Conservation (phyloP, 2,797 vertebrate species). For the Xenentodon cancila region DNA sequence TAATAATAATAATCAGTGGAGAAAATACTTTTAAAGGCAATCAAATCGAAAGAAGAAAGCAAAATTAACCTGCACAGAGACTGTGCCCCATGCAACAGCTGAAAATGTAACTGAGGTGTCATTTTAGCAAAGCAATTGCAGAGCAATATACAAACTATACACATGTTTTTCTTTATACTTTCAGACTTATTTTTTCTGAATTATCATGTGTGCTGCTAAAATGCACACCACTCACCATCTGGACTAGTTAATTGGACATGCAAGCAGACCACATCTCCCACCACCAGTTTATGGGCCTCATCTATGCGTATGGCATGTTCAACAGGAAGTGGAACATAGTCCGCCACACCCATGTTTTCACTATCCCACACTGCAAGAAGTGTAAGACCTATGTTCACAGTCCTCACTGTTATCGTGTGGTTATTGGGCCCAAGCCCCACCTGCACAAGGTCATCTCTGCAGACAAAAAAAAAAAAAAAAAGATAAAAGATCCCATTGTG, state of each 20-base stretch:
- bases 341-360: conserved; percentile 84
- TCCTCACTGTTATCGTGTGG: conserved; percentile 86
- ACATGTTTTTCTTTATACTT: background rate
- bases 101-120: too few relatives aligned
- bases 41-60: too few relatives aligned
- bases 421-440: conserved; percentile 86
- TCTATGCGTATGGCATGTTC: conserved; percentile 86
- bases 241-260: conserved; percentile 60
- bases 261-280: conserved; percentile 90
- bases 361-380: conserved; percentile 87
- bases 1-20: too few relatives aligned
- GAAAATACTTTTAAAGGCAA: too few relatives aligned
- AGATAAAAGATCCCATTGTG: background rate
- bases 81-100: too few relatives aligned
- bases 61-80: too few relatives aligned
- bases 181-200: background rate
- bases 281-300: conserved; percentile 75
- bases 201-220: background rate
- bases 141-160: background rate
- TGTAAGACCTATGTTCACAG: conserved; percentile 88
- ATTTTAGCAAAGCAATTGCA: too few relatives aligned
- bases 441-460: conserved; percentile 94
- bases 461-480: conserved; percentile 5
- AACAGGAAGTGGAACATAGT: conserved; percentile 91
- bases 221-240: conserved; percentile 70